Base-by-base conservation (phyloP, 2,113 vertebrate species). In the Myrmophylax atrothorax region DNA sequence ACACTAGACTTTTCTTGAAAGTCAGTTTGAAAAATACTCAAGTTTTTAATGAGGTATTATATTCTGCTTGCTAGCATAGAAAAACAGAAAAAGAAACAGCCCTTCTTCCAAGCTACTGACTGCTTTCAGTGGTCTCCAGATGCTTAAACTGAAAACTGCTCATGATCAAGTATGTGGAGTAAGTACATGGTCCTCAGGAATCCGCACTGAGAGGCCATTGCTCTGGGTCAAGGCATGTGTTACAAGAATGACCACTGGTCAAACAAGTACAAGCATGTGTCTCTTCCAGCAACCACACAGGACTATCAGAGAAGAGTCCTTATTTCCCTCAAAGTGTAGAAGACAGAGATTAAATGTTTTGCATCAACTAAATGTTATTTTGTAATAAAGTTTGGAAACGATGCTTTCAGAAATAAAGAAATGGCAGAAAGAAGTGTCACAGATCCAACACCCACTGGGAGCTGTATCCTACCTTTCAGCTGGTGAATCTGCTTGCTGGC, bases 261-360 rank as follows among this genome's bases (percentile, higher is more conserved):
- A 58, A 12, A 35, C 5, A 33, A 29, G 18, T 6, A 17, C 46
- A 31, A 10, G n/a, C 0, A 7, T 5, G 16, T 9, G 38, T 40
- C 35, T 78, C 68, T 38, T n/a, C 64, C 60, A 44, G 58, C 38
- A 80, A 56, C 52, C 31, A 46, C 22, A 10, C 6, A 16, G 11
- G 28, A 8, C 23, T 20, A 14, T 14, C 5, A 14, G 18, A 13
- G 37, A 35, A 25, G 10, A 83, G 40, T 3, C 0, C 14, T 70
- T 16, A 56, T n/a, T 70, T 23, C 56, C 17, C 22, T 6, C 47
- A 5, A 47, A 42, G 64, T 11, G 8, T 5, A 26, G 59, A 69
- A 66, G 40, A 42, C 63, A 62, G 68, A 66, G 67, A 25, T 25
- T 47, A 44, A 77, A 40, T 16, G 20, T 47, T 91, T 42, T 80